phyloP scores from a whole-genome alignment of 2,113 vertebrate genomes.

The Zapornia atra region DNA sequence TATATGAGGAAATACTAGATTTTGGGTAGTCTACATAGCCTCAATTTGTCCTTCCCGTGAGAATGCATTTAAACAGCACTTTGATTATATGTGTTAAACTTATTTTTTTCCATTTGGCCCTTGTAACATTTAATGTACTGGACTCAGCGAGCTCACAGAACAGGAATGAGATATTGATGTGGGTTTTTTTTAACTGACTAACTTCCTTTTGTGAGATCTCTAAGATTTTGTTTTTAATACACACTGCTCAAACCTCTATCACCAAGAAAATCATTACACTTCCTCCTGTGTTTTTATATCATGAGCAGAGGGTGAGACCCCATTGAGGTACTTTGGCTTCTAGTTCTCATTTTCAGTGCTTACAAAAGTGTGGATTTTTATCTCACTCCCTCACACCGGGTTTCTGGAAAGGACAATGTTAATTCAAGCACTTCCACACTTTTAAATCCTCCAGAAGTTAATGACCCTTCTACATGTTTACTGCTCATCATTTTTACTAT shows the following conservation, averaged over 20 bases:
- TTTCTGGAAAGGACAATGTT: background rate
- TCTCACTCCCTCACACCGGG: background rate
- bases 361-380: background rate
- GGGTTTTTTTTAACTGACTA: background rate
- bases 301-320: background rate
- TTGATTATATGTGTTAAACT: background rate
- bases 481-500: background rate
- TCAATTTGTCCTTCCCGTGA: background rate
- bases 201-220: background rate
- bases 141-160: background rate
- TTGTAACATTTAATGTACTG: background rate
- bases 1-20: background rate
- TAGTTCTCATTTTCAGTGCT: background rate
- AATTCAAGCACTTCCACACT: background rate
- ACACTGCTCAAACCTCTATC: background rate
- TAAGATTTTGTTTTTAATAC: background rate
- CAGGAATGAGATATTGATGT: background rate
- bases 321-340: background rate
- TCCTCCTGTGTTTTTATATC: background rate
- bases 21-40: background rate
- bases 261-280: background rate
- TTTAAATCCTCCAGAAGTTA: background rate
- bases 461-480: background rate
- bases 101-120: background rate
- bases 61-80: background rate